Evolutionary conservation across 2,797 vertebrate genomes (phyloP), one percentile per base, ranked within the genome.

Genomic region (Coregonus ussuriensis): DNA sequence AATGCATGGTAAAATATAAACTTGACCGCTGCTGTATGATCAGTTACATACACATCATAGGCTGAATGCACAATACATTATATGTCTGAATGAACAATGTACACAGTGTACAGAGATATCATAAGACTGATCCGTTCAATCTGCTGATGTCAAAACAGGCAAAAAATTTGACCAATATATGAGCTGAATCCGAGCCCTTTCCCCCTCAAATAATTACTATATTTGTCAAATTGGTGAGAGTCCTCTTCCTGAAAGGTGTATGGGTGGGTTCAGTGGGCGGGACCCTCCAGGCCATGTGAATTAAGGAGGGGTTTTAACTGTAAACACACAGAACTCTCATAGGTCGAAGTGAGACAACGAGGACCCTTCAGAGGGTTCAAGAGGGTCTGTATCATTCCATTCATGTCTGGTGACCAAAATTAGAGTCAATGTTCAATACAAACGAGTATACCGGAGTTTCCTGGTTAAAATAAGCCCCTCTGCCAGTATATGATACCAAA

Each of bases 281-380:
- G 41, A 63, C 74, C 82, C 82, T 82, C 84, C 86, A 88, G 74
- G 80, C 25, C 86, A 82, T 9, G n/a, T 71, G 78, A 78, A 84
- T 86, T 87, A 88, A 82, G 87, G 83, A 81, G 77, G 84, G 82
- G 85, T 81, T 85, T 83, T 77, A 78, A 83, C 75, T 86, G 81
- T 74, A 88, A 88, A 85, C 88, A 79, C 88, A 29, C 29, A 68
- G n/a, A 11, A 37, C 65, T 77, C 54, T 16, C 72, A 71, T 53
- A 75, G 74, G 74, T 80, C 79, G 56, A 72, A 77, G 77, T 76
- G 68, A 72, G 75, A 77, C 70, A 77, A 77, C 62, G 75, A 62
- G 71, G 79, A 82, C 76, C 77, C 69, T 80, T 77, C 25, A 74
- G 72, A 68, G 54, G 79, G 81, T 84, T 89, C 81, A 82, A 79